Evolutionary conservation across 2,113 vertebrate genomes (phyloP), one percentile per base, ranked within the genome.

Genomic region (Anas platyrhynchos): DNA sequence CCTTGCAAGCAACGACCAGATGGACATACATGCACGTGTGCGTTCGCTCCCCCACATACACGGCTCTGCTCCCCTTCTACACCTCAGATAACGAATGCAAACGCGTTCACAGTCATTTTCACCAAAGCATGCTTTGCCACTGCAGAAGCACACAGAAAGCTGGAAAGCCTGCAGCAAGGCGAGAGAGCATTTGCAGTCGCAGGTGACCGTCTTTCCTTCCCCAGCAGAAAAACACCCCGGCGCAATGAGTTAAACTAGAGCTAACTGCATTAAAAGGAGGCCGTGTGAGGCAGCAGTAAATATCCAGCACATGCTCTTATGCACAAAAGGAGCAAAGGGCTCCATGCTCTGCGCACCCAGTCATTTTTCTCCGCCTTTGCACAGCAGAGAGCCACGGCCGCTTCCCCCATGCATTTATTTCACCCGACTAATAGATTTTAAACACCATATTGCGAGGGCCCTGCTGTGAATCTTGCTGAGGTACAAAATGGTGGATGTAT

Each of bases 401-500:
- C 69, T 79, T 59, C 65, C 55, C 88, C 77, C 59, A 7, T 34
- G 48, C 52, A 25, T 93, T 97, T 92, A 93, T 72, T 81, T 88
- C 55, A 86, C 92, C 88, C 62, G 62, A 72, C 82, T 81, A 91
- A 96, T 29, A 87, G 92, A 96, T 78, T 97, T 93, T 95, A 93
- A 97, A 96, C 98, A 97, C 97, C 98, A 98, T 98, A 97, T 97
- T 98, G 97, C 76, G 65, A 96, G 93, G 95, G 96, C 97, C 96
- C 92, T 29, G 89, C 97, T 90, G 97, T 77, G 96, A 87, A 96
- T 96, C 97, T 94, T 88, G 94, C 95, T 34, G 97, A 98, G 96
- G 98, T 98, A 98, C 98, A 98, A 98, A 98, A 98, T 98, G 98
- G 98, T 98, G 98, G 98, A 96, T 98, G 96, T 56, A 96, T 73